Percentiles rank a stretch among this genome's conserved stretches.
These are phyloP conservation scores for Brachyistius frenatus DNA, from an alignment of 2,113 vertebrate genomes.

Conservation along the genomic window DNA sequence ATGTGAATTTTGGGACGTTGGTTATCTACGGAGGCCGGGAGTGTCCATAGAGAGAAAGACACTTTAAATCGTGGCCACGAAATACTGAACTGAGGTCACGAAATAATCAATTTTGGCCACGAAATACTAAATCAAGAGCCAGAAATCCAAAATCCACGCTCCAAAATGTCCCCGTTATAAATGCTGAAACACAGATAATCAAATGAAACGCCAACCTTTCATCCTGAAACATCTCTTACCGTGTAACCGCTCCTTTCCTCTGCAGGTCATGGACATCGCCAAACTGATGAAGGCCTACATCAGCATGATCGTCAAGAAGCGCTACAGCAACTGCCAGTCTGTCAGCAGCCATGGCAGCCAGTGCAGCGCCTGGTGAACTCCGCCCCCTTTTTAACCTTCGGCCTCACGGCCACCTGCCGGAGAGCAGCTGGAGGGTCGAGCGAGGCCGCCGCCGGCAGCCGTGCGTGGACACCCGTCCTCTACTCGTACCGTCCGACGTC, in stretches of 20 bases:
- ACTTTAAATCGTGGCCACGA: too few relatives aligned
- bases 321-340: conserved; percentile 94
- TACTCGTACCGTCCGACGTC: background rate
- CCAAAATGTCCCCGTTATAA: too few relatives aligned
- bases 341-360: conserved; percentile 92
- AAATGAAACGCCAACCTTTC: background rate
- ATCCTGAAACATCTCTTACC: background rate
- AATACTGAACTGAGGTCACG: too few relatives aligned
- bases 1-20: background rate
- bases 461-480: background rate
- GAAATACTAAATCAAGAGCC: too few relatives aligned
- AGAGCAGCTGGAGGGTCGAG: background rate
- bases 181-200: background rate
- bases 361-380: conserved; percentile 88
- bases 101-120: too few relatives aligned
- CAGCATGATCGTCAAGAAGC: conserved; percentile 98
- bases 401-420: background rate
- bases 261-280: conserved; percentile 96
- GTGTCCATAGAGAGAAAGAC: too few relatives aligned
- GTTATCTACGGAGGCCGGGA: too few relatives aligned
- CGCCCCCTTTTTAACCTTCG: background rate
- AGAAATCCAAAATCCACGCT: too few relatives aligned
- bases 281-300: conserved; percentile 99
- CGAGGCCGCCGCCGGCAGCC: background rate
- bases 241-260: conserved; percentile 5